Percentiles rank a stretch among this genome's conserved stretches.
These are phyloP conservation scores for Megalonaias nervosa DNA, from an alignment of 1,140 invertebrate genomes.

Conservation along the genomic window DNA sequence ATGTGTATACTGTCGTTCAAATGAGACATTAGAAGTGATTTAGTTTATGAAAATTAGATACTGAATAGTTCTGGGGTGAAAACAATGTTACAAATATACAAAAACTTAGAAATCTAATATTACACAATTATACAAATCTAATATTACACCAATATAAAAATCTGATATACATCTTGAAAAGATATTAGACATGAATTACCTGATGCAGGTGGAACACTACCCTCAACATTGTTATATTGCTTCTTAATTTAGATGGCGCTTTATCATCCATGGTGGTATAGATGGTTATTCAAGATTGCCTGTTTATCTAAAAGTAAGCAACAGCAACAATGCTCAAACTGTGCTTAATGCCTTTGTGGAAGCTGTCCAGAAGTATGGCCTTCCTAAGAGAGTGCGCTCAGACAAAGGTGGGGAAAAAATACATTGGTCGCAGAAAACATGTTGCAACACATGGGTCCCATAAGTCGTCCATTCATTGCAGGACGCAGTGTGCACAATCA, in stretches of 20 bases:
- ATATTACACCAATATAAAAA: too few relatives aligned
- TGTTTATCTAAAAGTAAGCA: conserved; percentile 31
- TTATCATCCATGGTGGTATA: conserved; percentile 44
- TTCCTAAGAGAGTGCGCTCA: conserved; percentile 35
- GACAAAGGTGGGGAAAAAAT: conserved; percentile 44
- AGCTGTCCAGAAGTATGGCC: conserved; percentile 34
- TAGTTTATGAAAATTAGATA: too few relatives aligned
- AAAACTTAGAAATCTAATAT: too few relatives aligned
- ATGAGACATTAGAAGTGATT: too few relatives aligned
- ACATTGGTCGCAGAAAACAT: conserved; percentile 38
- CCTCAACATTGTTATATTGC: too few relatives aligned
- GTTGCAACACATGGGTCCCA: conserved; percentile 6
- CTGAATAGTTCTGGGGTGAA: too few relatives aligned
- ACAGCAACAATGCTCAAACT: conserved; percentile 34
- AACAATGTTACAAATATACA: too few relatives aligned
- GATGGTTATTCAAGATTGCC: conserved; percentile 38
- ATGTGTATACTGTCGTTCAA: too few relatives aligned
- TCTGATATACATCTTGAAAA: too few relatives aligned
- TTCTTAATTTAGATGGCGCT: conserved; percentile 34
- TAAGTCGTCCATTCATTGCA: conserved; percentile 3
- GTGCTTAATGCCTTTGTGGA: conserved; percentile 33
- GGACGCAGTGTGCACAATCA: conserved; percentile 10
- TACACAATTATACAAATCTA: too few relatives aligned
- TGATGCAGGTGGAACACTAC: too few relatives aligned
- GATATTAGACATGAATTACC: too few relatives aligned